These are phyloP conservation scores for Hydropotes inermis DNA, from an alignment of 2,113 vertebrate genomes.

Conservation along the genomic window DNA sequence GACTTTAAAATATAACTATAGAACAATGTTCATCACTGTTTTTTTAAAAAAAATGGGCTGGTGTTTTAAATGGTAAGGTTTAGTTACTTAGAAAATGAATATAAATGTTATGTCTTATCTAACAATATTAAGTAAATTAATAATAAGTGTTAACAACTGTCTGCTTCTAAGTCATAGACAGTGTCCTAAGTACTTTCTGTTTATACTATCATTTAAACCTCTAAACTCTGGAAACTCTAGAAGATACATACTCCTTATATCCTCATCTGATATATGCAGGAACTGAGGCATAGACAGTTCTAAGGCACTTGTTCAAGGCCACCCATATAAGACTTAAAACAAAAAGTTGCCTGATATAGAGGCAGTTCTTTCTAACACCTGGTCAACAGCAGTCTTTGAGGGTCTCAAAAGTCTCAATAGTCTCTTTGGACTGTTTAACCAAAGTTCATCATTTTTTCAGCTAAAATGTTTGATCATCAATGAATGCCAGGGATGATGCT, in stretches of 20 bases:
- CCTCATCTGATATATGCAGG: not conserved
- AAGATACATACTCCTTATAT: not conserved
- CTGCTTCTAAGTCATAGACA: not conserved
- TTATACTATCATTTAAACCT: not conserved
- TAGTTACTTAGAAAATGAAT: constrained; percentile 9
- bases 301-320: not conserved
- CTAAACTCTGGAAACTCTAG: not conserved
- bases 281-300: not conserved
- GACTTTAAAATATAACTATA: not conserved
- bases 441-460: not conserved
- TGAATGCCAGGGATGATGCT: not conserved
- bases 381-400: not conserved
- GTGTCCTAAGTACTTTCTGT: not conserved
- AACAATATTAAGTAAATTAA: not conserved
- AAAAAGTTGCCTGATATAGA: not conserved
- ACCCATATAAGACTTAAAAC: not conserved
- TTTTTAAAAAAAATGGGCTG: not conserved
- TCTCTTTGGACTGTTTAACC: not conserved
- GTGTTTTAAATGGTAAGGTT: not conserved
- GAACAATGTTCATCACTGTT: not conserved
- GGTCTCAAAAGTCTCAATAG: not conserved
- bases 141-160: not conserved
- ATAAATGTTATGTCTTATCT: not conserved
- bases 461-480: not conserved
- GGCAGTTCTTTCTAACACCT: not conserved